Evolutionary conservation across 2,888 invertebrate species (phyloP), one percentile per base, ranked within the genome.

Genomic region (Aproaerema taeniolella): DNA sequence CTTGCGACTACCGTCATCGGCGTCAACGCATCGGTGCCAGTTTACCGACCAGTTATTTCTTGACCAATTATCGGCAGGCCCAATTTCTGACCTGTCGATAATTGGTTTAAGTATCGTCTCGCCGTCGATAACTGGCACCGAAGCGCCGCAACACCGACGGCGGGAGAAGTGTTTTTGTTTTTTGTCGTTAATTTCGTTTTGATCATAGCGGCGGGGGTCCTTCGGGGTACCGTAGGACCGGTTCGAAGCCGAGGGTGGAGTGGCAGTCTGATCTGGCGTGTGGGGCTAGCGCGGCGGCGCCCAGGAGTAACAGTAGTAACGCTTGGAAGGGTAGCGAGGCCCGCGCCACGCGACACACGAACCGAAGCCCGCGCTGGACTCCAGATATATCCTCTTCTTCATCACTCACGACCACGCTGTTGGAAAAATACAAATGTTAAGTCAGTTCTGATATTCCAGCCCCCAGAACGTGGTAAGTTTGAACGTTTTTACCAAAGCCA

Each of bases 271-370:
- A 95, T 48, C 92, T 91, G 50, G 93, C 91, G 76, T 94, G 92
- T 3, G 97, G 97, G 38, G 98, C 94, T 57, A 99, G 88, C 38
- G 97, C 94, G 37, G 98, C 97, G 44, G 96, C 94, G 42, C 98
- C 97, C 63, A 99, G 90, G 59, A 99, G 90, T 46, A 98, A 89
- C 58, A 98, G 89, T 88, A 99, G 93, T 61, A 99, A 87, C 46
- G 97, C 96, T 87, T 99, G 97, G 72, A 99, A 94, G 38, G 98
- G 98, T 52, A 98, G 89, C 13, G 97, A 96, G 39, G 96, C 95
- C 68, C 96, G 90, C 51, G 97, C 91, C 55, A 97, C 97, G 64
- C 98, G 92, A 56, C 94, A 92, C 72, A 97, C 89, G 90, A 96
- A 95, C 50, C 93, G 91, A 59, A 93, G 93, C 41, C 95, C 92